Evolutionary conservation across 2,113 vertebrate genomes (phyloP).

Genomic region (Callionymus lyra): DNA sequence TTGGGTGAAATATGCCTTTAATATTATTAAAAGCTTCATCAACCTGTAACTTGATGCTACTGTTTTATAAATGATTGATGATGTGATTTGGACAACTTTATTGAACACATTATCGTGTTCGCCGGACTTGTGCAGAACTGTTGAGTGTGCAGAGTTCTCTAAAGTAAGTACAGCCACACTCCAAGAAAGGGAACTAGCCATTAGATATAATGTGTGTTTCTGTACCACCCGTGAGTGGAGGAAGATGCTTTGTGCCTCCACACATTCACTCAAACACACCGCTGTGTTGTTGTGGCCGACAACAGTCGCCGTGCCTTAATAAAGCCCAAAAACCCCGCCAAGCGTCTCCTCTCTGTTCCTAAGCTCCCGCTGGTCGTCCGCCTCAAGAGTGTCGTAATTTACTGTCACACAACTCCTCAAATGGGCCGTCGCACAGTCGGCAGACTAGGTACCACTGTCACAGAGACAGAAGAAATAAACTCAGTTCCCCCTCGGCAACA

Average conservation of each 20-base stretch:
- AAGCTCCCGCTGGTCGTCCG: conserved; percentile 56
- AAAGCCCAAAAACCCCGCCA: conserved; percentile 60
- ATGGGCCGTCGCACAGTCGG: conserved; percentile 45
- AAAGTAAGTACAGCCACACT: conserved; percentile 26
- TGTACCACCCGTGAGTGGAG: conserved; percentile 43
- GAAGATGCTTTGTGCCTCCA: conserved; percentile 40
- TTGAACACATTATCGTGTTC: too few relatives aligned
- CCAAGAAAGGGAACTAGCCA: conserved; percentile 42
- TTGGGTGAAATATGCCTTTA: too few relatives aligned
- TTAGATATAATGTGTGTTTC: conserved; percentile 47
- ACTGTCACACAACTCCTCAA: conserved; percentile 64
- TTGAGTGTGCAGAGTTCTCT: conserved; percentile 1
- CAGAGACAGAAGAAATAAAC: conserved; percentile 22
- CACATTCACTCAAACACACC: conserved; percentile 30
- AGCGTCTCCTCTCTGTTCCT: conserved; percentile 56
- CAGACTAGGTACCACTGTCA: conserved; percentile 37
- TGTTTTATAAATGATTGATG: too few relatives aligned
- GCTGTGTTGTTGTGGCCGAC: conserved; percentile 51
- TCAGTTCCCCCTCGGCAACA: conserved; percentile 26
- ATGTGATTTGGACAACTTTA: too few relatives aligned
- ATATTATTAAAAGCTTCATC: too few relatives aligned
- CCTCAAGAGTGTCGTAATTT: conserved; percentile 65
- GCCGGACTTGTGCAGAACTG: not conserved
- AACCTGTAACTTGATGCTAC: too few relatives aligned
- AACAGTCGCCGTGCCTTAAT: conserved; percentile 55